These are phyloP conservation scores for Anagrus nilaparvatae DNA, from an alignment of 1,140 invertebrate genomes.

Conservation along the genomic window DNA sequence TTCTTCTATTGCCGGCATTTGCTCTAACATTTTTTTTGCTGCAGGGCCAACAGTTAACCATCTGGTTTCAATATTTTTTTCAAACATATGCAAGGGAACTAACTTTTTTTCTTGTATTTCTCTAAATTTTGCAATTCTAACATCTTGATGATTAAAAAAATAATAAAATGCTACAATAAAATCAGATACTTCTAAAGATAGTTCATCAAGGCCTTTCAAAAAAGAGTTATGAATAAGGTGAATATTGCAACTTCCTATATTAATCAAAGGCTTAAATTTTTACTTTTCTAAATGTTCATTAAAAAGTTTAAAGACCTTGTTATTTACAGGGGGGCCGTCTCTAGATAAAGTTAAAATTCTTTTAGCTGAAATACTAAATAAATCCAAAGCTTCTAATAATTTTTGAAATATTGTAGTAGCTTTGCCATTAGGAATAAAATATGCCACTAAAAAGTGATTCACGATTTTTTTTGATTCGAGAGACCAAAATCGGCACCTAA, in stretches of 20 bases:
- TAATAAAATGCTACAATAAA: conserved; percentile 3
- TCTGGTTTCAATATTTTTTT: neutral
- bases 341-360: neutral
- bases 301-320: conserved; percentile 5
- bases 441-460: neutral
- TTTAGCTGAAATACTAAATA: neutral
- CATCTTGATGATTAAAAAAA: neutral
- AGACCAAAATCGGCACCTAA: conserved; percentile 3
- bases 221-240: conserved; percentile 1
- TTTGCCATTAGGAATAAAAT: neutral
- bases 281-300: neutral
- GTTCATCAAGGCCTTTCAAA: neutral
- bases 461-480: neutral
- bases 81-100: neutral
- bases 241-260: conserved; percentile 1
- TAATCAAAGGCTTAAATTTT: neutral
- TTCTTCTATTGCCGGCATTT: neutral
- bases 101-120: neutral
- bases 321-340: conserved; percentile 2
- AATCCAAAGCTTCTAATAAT: neutral
- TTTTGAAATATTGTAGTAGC: neutral
- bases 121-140: conserved; percentile 1
- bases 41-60: conserved; percentile 1
- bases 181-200: neutral
- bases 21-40: neutral